Conservation (phyloP, 2,113 vertebrate species). For the Arothron firmamentum region DNA sequence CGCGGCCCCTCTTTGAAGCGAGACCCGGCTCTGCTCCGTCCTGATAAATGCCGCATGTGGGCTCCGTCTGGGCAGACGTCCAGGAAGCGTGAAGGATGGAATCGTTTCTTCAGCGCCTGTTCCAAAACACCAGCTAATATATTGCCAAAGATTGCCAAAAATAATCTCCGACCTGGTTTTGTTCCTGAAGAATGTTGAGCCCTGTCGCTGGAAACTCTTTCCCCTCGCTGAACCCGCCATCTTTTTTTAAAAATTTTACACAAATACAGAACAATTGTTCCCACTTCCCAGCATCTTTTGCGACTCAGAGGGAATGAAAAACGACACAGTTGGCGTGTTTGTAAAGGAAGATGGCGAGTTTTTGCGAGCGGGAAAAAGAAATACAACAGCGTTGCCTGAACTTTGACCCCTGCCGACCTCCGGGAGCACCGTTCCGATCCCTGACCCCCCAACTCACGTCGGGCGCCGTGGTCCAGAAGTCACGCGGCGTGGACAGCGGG, state of each 20-base stretch:
- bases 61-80: slow-evolving; percentile 48
- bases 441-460: slow-evolving; percentile 33
- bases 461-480: slow-evolving; percentile 5
- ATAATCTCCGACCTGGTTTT: slow-evolving; percentile 26
- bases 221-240: too few relatives aligned
- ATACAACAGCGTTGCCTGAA: slow-evolving; percentile 38
- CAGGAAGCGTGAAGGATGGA: slow-evolving; percentile 46
- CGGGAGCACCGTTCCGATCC: slow-evolving; percentile 49
- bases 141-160: slow-evolving; percentile 30
- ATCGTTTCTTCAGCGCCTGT: slow-evolving; percentile 30
- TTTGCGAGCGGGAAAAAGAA: slow-evolving; percentile 41
- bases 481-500: slow-evolving; percentile 21
- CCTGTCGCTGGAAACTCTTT: neutral
- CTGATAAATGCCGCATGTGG: slow-evolving; percentile 63
- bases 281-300: too few relatives aligned
- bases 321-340: neutral
- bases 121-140: slow-evolving; percentile 46
- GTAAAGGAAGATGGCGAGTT: neutral
- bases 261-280: too few relatives aligned
- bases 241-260: too few relatives aligned
- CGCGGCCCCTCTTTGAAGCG: slow-evolving; percentile 60
- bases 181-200: slow-evolving; percentile 4
- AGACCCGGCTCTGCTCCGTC: slow-evolving; percentile 47
- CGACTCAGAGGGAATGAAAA: too few relatives aligned
- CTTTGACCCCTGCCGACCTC: slow-evolving; percentile 43